Evolutionary conservation across 2,888 invertebrate species (phyloP).

Genomic region (Acleris literana): DNA sequence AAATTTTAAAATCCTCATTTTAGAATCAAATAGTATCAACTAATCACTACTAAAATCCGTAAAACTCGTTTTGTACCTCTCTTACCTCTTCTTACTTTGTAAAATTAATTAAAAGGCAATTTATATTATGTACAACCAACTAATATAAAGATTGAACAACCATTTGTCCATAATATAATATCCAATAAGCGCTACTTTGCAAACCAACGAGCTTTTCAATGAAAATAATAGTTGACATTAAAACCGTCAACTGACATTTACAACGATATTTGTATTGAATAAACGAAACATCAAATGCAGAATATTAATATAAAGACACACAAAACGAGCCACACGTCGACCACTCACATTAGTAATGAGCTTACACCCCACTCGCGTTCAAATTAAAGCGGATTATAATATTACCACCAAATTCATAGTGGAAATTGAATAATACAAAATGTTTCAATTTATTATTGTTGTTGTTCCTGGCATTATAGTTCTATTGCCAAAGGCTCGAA

Average conservation of each 20-base stretch:
- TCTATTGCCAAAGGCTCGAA: too few relatives aligned
- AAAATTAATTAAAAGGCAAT: too few relatives aligned
- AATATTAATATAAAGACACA: conserved; percentile 53
- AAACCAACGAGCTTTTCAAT: conserved; percentile 2
- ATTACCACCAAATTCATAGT: conserved; percentile 50
- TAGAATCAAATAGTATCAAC: too few relatives aligned
- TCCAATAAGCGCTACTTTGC: neutral
- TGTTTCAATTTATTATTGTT: neutral
- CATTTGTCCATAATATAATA: too few relatives aligned
- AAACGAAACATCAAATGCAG: conserved; percentile 53
- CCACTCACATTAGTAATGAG: conserved; percentile 62
- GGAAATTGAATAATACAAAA: conserved; percentile 44
- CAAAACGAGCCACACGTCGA: conserved; percentile 48
- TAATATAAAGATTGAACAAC: too few relatives aligned
- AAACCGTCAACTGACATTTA: conserved; percentile 28
- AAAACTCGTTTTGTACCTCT: too few relatives aligned
- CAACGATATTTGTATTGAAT: conserved; percentile 48
- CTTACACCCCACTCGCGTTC: conserved; percentile 52
- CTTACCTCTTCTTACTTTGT: too few relatives aligned
- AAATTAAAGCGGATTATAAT: conserved; percentile 51
- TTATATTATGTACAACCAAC: too few relatives aligned
- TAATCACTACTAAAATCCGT: too few relatives aligned
- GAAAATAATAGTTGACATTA: conserved; percentile 21
- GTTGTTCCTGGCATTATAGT: too few relatives aligned
- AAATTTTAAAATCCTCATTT: too few relatives aligned